Base-by-base conservation (phyloP, 2,888 invertebrate species). In the Galeopsomyia nigrocyanea region DNA sequence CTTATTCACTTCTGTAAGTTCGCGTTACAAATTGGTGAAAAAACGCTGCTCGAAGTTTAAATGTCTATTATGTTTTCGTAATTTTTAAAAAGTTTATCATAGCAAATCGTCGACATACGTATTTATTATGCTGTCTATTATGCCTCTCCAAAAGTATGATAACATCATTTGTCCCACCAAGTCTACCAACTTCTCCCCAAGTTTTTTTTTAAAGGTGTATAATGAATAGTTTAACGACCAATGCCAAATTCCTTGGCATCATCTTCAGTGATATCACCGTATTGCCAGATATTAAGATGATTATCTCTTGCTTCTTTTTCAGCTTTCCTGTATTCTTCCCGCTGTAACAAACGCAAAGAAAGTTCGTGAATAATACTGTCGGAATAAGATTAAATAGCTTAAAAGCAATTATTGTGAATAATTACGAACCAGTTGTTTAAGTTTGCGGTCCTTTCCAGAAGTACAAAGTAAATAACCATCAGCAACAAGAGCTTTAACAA, bases 181-280 rank as follows among this genome's bases (percentile, higher is more conserved):
- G 64, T 76, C 64, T 73, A 73, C 63, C 61, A 68, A 68, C 73
- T 67, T 70, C 73, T 69, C 72, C 75, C 72, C 73, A 65, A 65
- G 49, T 74, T 69, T 76, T 68, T 60, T 61, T 39, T 70, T 75
- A 63, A 70, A 75, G 63, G 58, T 75, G 70, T 73, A 9, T 72
- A 72, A 70, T 56, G 53, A 74, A 73, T 61, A 74, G 60, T 75
- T 80, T 80, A 79, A 76, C 79, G 81, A 60, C 76, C 76, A 68
- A 75, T 64, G 71, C 78, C 77, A 60, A 75, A 76, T 64, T 79
- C 80, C 49, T 79, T 79, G 51, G 77, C 95, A 86, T 97, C 97
- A 82, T 96, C 97, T 77, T 95, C 96, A 75, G 95, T 95, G 88
- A 99, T 96, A 87, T 99, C 99, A n/a, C 99, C 99, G 86, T 99